Evolutionary conservation across 2,888 invertebrate genomes (phyloP).

Genomic region (Andricus curvator): DNA sequence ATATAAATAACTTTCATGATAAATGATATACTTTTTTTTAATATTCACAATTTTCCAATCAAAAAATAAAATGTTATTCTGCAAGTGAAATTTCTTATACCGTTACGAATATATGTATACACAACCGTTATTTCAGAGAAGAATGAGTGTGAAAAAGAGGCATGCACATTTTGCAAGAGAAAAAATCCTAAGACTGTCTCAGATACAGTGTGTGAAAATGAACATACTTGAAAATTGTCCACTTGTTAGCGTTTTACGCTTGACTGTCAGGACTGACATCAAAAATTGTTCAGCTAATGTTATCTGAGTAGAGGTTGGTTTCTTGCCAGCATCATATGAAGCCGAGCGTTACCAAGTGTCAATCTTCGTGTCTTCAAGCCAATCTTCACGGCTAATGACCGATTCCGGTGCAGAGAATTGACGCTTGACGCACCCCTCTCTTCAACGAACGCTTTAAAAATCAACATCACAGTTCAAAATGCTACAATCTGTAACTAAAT

Average conservation of each 20-base stretch:
- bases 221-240: not conserved
- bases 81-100: not conserved
- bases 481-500: not conserved
- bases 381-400: slow-evolving; percentile 31
- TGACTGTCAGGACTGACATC: not conserved
- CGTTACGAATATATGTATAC: not conserved
- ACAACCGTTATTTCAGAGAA: not conserved
- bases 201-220: not conserved
- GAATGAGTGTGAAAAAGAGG: not conserved
- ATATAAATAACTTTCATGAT: slow-evolving; percentile 10
- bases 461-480: not conserved
- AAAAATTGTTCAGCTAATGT: slow-evolving; percentile 5
- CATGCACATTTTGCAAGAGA: not conserved
- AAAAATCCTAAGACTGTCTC: not conserved
- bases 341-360: slow-evolving; percentile 22
- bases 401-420: slow-evolving; percentile 34
- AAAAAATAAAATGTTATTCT: not conserved
- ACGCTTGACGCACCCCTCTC: slow-evolving; percentile 11
- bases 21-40: not conserved
- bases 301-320: slow-evolving; percentile 2
- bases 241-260: slow-evolving; percentile 10
- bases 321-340: slow-evolving; percentile 24
- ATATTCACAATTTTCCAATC: not conserved
- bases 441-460: not conserved
- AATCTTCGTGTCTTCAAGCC: slow-evolving; percentile 19